Conservation (phyloP, 2,113 vertebrate genomes). For the Phalacrocorax carbo region DNA sequence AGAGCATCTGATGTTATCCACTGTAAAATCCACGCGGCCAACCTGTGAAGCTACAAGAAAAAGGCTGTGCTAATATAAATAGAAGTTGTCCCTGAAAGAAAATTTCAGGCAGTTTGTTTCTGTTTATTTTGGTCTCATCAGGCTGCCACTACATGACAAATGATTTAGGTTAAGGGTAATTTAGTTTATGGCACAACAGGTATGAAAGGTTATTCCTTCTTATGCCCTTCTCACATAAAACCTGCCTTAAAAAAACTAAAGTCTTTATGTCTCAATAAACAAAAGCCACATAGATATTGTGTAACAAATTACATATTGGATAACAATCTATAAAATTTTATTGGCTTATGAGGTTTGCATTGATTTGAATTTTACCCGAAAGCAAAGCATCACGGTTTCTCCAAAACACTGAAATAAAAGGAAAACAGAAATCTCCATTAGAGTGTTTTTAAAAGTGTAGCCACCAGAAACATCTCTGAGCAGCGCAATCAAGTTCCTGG, state of each 20-base stretch:
- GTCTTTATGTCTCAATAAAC: conserved; percentile 56
- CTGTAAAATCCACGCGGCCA: not conserved
- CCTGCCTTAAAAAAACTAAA: conserved; percentile 38
- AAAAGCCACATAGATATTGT: conserved; percentile 10
- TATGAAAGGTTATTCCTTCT: conserved; percentile 59
- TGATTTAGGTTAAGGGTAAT: conserved; percentile 56
- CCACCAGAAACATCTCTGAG: not conserved
- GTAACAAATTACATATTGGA: conserved; percentile 59
- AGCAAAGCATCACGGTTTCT: conserved; percentile 7
- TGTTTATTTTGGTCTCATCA: conserved; percentile 56
- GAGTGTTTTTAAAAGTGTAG: not conserved
- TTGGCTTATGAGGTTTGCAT: conserved; percentile 17
- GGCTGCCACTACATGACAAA: conserved; percentile 50
- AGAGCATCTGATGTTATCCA: not conserved
- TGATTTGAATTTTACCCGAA: conserved; percentile 49
- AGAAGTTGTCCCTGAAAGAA: not conserved
- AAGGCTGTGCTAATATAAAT: not conserved
- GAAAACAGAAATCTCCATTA: not conserved
- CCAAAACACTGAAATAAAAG: not conserved
- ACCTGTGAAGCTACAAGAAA: not conserved
- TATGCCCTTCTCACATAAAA: conserved; percentile 31
- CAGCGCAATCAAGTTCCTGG: not conserved
- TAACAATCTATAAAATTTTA: conserved; percentile 56
- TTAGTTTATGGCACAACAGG: conserved; percentile 55
- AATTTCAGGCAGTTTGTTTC: not conserved